Evolutionary conservation across 2,797 vertebrate species (phyloP), one percentile per base, ranked within the genome.

Genomic region (Sylvia borin): DNA sequence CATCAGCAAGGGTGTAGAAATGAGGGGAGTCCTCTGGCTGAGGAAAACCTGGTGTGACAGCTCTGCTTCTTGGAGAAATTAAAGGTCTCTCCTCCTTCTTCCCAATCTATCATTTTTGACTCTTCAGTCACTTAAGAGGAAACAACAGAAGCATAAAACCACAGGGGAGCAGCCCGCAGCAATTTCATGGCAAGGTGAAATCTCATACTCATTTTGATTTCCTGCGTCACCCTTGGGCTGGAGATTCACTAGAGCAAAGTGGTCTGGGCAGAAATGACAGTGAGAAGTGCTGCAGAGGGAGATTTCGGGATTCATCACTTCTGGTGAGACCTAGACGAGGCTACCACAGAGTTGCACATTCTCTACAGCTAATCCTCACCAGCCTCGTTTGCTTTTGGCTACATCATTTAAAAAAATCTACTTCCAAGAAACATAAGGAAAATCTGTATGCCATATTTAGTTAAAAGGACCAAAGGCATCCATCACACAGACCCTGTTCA

Each of bases 331-430:
- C 36, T 1, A 4, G 14, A 5, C 4, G 8, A 15, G 4, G 13
- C 72, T 17, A 13, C 25, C 32, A n/a, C 31, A 25, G 40, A 64
- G 3, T 16, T 70, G 19, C 5, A 15, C 16, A 2, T 38, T 78
- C 60, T 20, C 31, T 21, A 10, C 12, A 86, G 9, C 38, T 40
- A 78, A 94, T 84, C 65, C 86, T 62, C 75, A 25, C 12, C 24
- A 55, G 82, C 94, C 61, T 91, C 48, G 42, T 93, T 77, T 72
- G 11, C 60, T 92, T 97, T 93, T 5, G 55, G 38, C 10, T 60
- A 24, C 17, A 32, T n/a, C 15, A 26, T 16, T 9, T 11, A 15
- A 62, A 75, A 85, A 66, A 45, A n/a, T 8, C 6, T 32, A 1
- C 11, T 70, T 61, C 24, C 36, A 71, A 65, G 29, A 53, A 71